Evolutionary conservation across 2,797 vertebrate genomes (phyloP).

Genomic region (Chaenodraco wilsoni): DNA sequence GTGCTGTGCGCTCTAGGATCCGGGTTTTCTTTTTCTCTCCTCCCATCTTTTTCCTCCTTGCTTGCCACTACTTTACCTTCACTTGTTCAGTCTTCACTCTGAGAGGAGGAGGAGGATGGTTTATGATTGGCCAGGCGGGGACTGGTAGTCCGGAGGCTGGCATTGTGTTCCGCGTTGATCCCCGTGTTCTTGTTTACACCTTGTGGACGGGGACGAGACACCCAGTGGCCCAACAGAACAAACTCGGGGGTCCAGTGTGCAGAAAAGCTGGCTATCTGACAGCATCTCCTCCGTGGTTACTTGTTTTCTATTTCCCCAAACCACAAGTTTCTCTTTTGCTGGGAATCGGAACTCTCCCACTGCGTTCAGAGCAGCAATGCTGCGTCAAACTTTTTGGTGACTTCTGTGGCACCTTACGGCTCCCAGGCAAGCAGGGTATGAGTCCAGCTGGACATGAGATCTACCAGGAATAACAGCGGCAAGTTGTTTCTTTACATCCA

Average conservation of each 20-base stretch:
- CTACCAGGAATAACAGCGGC: constrained; percentile 26
- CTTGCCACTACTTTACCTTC: constrained; percentile 68
- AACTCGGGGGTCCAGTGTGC: constrained; percentile 40
- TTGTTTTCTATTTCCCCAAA: neutral
- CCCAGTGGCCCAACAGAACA: constrained; percentile 27
- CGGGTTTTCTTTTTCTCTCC: constrained; percentile 77
- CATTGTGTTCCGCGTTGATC: constrained; percentile 66
- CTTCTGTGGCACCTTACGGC: constrained; percentile 52
- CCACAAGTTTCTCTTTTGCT: constrained; percentile 30
- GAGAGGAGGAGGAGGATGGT: constrained; percentile 72
- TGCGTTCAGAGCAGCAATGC: constrained; percentile 48
- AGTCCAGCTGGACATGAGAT: constrained; percentile 48
- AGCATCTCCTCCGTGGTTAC: constrained; percentile 6
- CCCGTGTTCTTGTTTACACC: constrained; percentile 84
- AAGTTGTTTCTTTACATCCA: constrained; percentile 12
- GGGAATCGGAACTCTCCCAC: constrained; percentile 26
- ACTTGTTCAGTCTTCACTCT: constrained; percentile 73
- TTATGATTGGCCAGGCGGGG: constrained; percentile 83
- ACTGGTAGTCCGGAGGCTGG: constrained; percentile 79
- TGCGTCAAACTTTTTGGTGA: constrained; percentile 80
- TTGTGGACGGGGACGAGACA: constrained; percentile 66
- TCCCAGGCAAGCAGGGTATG: constrained; percentile 23
- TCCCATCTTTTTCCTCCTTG: constrained; percentile 65
- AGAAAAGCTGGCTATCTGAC: constrained; percentile 20
- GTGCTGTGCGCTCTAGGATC: constrained; percentile 39